Conservation (phyloP, 2,113 vertebrate genomes). For the Festucalex cinctus region DNA sequence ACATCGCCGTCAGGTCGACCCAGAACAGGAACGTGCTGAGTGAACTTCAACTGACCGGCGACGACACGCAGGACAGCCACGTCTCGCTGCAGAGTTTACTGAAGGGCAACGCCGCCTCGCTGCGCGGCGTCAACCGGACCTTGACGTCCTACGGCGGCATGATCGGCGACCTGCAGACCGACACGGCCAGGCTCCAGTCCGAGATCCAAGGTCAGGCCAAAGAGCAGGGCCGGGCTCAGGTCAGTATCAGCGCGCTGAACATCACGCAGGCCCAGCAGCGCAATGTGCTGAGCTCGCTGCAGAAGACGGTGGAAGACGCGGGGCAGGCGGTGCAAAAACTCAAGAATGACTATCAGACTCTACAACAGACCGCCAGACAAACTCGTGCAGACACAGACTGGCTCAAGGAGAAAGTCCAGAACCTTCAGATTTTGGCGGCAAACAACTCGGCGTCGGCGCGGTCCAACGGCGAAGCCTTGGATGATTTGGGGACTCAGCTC, state of each 20-base stretch:
- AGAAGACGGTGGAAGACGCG: conserved; percentile 88
- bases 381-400: conserved; percentile 83
- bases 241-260: conserved; percentile 86
- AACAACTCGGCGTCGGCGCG: conserved; percentile 88
- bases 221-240: conserved; percentile 77
- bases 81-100: conserved; percentile 83
- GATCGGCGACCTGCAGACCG: conserved; percentile 83
- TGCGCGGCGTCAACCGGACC: conserved; percentile 86
- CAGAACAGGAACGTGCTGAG: conserved; percentile 84
- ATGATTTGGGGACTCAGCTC: conserved; percentile 87
- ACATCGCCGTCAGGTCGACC: conserved; percentile 80
- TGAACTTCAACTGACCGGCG: conserved; percentile 80
- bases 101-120: conserved; percentile 85
- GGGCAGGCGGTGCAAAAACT: conserved; percentile 87
- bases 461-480: conserved; percentile 87
- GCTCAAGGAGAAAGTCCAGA: conserved; percentile 92
- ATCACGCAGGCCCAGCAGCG: conserved; percentile 89
- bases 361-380: conserved; percentile 88
- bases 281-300: conserved; percentile 79
- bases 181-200: conserved; percentile 84
- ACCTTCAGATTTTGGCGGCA: conserved; percentile 82
- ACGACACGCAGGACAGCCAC: conserved; percentile 79
- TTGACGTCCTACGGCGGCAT: conserved; percentile 82
- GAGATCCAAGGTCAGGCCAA: conserved; percentile 84
- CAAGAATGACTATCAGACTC: conserved; percentile 90